Percentiles rank a stretch among this genome's conserved stretches.
Evolutionary conservation across 2,113 vertebrate species (phyloP).

Genomic region (Clupea harengus): DNA sequence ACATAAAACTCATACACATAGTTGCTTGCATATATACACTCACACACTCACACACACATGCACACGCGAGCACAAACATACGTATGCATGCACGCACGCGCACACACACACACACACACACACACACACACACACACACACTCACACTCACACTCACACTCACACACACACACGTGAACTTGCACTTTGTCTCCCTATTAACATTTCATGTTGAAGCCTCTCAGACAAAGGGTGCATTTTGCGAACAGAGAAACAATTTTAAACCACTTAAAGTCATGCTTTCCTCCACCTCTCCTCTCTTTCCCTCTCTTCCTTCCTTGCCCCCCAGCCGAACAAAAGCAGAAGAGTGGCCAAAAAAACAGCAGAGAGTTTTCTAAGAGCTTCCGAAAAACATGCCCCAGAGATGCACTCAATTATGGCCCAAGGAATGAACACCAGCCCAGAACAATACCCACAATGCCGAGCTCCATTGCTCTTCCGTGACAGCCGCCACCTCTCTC

Average conservation of each 20-base stretch:
- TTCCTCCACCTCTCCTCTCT: background rate
- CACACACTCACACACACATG: slow-evolving; percentile 27
- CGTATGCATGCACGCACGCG: background rate
- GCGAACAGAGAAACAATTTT: slow-evolving; percentile 42
- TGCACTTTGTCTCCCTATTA: slow-evolving; percentile 57
- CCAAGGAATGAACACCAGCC: background rate
- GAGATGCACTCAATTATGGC: background rate
- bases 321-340: background rate
- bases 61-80: slow-evolving; percentile 20
- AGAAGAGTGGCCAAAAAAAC: background rate
- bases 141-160: slow-evolving; percentile 24
- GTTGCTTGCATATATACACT: background rate
- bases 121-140: slow-evolving; percentile 11
- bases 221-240: slow-evolving; percentile 56
- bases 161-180: slow-evolving; percentile 22
- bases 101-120: slow-evolving; percentile 18
- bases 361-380: background rate
- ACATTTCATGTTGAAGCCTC: slow-evolving; percentile 59
- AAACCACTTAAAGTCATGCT: slow-evolving; percentile 24
- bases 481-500: background rate
- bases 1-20: too few relatives aligned
- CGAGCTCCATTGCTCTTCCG: background rate
- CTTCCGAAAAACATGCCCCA: background rate
- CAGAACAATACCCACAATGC: slow-evolving; percentile 7
- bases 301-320: background rate